phyloP scores from a whole-genome alignment of 2,797 vertebrate genomes.

The Halcyon leucocephala region DNA sequence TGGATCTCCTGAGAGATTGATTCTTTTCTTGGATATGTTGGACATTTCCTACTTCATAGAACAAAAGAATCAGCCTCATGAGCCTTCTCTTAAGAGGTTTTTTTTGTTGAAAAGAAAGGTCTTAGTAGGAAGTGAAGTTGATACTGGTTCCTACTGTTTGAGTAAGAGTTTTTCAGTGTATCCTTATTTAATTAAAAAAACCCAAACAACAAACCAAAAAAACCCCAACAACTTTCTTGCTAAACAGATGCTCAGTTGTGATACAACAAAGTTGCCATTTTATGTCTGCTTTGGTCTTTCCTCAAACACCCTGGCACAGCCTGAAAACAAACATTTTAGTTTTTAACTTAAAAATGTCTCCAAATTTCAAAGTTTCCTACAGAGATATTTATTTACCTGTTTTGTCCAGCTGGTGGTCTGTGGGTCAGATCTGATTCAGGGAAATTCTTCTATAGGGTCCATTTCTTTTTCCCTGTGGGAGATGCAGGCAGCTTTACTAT shows the following conservation, averaged over 20 bases:
- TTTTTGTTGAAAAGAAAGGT: not conserved
- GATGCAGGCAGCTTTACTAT: not conserved
- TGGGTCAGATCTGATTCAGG: not conserved
- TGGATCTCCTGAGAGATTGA: not conserved
- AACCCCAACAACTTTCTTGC: not conserved
- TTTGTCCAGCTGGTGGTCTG: not conserved
- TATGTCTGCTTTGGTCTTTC: not conserved
- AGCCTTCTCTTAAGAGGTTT: not conserved
- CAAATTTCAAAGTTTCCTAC: not conserved
- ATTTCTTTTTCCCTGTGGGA: not conserved
- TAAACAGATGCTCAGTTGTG: not conserved
- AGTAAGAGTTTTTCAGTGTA: not conserved
- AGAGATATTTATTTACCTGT: not conserved
- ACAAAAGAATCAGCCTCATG: not conserved
- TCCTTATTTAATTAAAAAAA: no score
- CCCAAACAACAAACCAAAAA: no score
- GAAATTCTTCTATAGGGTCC: not conserved
- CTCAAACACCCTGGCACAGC: not conserved
- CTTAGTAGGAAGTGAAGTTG: not conserved
- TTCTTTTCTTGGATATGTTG: not conserved
- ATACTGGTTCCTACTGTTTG: not conserved
- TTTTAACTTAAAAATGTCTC: not conserved
- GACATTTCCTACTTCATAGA: not conserved
- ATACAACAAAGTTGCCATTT: not conserved
- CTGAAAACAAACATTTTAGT: not conserved